Conservation (phyloP, 2,113 vertebrate species). For the Oncorhynchus nerka region DNA sequence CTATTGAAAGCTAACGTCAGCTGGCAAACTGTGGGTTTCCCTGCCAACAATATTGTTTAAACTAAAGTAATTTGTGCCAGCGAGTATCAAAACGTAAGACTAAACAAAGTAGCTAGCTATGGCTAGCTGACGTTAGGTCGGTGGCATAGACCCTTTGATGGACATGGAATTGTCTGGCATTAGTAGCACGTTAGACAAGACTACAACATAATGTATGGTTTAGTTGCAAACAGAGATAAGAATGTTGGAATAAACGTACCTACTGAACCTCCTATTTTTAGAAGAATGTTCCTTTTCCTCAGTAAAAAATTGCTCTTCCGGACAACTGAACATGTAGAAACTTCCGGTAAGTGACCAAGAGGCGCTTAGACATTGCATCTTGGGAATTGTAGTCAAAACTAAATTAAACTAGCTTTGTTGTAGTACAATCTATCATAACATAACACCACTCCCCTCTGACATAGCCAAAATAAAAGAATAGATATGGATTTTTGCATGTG, state of each 20-base stretch:
- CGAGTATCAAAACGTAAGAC: neutral
- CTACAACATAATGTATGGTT: neutral
- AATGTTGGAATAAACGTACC: slow-evolving; percentile 20
- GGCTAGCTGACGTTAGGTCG: neutral
- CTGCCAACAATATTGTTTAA: too few relatives aligned
- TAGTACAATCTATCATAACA: neutral
- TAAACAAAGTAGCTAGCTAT: neutral
- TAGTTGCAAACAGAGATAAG: neutral
- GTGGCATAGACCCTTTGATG: neutral
- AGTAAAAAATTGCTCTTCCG: slow-evolving; percentile 44
- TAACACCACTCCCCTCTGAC: neutral
- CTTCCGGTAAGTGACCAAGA: slow-evolving; percentile 39
- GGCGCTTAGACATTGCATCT: too few relatives aligned
- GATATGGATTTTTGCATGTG: too few relatives aligned
- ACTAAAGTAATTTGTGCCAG: too few relatives aligned
- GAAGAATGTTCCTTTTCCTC: slow-evolving; percentile 31
- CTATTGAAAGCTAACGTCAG: neutral
- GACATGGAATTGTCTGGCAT: neutral
- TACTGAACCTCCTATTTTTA: slow-evolving; percentile 23
- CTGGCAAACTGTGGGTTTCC: neutral
- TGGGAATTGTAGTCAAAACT: too few relatives aligned
- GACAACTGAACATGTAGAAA: slow-evolving; percentile 64
- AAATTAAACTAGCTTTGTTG: too few relatives aligned
- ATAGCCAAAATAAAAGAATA: too few relatives aligned
- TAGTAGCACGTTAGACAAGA: neutral